Evolutionary conservation across 2,113 vertebrate species (phyloP).

Genomic region (Edolisoma coerulescens): DNA sequence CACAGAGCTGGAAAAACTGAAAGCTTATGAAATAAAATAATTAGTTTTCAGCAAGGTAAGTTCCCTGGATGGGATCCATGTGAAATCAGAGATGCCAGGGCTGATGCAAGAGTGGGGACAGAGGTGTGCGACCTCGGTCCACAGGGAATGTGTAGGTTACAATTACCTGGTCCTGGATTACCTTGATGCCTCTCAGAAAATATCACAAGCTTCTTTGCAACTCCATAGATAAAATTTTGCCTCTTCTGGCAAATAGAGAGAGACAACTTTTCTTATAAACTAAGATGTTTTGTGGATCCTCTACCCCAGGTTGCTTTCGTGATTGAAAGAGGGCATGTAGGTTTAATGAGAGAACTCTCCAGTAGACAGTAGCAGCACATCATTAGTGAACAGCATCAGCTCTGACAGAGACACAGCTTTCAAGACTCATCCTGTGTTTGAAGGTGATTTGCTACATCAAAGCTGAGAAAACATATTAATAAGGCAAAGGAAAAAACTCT

Average conservation of each 20-base stretch:
- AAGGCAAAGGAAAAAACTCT: neutral
- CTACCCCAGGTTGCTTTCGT: neutral
- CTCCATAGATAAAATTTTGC: neutral
- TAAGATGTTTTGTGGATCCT: neutral
- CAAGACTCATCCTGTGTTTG: neutral
- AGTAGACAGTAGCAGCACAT: neutral
- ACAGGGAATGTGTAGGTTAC: neutral
- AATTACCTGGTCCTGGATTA: neutral
- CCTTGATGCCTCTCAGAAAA: neutral
- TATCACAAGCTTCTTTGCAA: neutral
- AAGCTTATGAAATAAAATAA: constrained; percentile 34
- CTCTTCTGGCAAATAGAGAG: neutral
- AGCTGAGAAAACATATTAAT: constrained; percentile 4
- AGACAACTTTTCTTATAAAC: neutral
- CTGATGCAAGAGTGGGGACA: neutral
- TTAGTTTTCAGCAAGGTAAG: neutral
- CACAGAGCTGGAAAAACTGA: neutral
- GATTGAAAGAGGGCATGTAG: neutral
- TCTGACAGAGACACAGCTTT: neutral
- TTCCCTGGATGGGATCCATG: rapidly evolving
- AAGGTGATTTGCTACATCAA: neutral
- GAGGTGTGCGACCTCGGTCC: neutral
- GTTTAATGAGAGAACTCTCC: neutral
- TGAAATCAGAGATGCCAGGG: neutral
- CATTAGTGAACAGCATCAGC: neutral